phyloP scores from a whole-genome alignment of 1,140 invertebrate species.

The Zaprionus nigranus region DNA sequence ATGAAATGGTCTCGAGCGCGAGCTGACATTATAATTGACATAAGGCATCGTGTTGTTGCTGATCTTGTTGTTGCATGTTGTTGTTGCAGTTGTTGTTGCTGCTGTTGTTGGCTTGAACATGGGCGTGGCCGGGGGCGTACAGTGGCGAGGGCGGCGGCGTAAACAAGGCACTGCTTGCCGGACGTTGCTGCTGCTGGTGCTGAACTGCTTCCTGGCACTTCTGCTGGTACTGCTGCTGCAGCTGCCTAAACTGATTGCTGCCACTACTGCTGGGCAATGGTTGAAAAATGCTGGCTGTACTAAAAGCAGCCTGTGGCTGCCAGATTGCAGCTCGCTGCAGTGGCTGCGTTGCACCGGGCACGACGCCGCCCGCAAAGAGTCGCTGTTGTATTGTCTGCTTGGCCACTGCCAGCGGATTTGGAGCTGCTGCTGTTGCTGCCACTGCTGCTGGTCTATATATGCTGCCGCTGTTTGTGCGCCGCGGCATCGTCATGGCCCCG shows the following conservation, averaged over 20 bases:
- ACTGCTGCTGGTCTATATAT: constrained; percentile 35
- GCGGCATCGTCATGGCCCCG: constrained; percentile 34
- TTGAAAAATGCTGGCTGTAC: constrained; percentile 69
- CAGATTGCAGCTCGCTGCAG: constrained; percentile 44
- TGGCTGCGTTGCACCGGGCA: constrained; percentile 16
- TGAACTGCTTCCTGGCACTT: constrained; percentile 51
- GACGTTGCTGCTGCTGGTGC: constrained; percentile 43
- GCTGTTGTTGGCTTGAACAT: constrained; percentile 33
- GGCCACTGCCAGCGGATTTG: constrained; percentile 61
- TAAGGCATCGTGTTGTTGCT: constrained; percentile 63
- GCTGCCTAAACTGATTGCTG: constrained; percentile 47
- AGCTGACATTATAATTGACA: constrained; percentile 73
- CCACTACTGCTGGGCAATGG: constrained; percentile 33
- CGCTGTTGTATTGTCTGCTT: constrained; percentile 76
- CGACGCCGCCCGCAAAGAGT: constrained; percentile 54
- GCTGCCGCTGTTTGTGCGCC: constrained; percentile 43
- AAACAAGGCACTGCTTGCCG: constrained; percentile 40
- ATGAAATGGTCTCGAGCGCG: constrained; percentile 79
- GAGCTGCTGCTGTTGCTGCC: constrained; percentile 15
- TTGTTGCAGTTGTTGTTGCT: background rate
- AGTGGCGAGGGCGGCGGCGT: constrained; percentile 66
- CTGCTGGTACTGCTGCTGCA: constrained; percentile 69
- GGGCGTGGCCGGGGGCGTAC: constrained; percentile 47
- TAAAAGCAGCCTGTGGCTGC: constrained; percentile 65
- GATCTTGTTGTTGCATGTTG: constrained; percentile 50